A percentile compares a stretch with the other conserved stretches of the same genome.
These are phyloP conservation scores for Battus philenor DNA, from an alignment of 1,140 invertebrate genomes.

Conservation along the genomic window DNA sequence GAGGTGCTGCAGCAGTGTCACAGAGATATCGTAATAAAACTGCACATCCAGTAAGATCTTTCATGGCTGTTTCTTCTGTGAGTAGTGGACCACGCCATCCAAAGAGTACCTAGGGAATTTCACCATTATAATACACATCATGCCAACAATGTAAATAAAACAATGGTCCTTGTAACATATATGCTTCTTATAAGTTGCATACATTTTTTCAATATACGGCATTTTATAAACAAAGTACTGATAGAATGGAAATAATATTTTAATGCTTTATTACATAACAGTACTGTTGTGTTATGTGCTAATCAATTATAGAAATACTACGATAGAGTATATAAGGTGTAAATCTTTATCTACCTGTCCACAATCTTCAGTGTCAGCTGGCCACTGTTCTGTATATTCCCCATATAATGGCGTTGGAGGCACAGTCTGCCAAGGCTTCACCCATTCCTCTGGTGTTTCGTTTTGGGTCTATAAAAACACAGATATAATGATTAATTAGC, in stretches of 20 bases:
- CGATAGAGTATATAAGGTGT: no score
- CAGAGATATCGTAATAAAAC: conserved; percentile 91
- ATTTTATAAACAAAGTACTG: no score
- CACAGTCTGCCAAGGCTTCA: conserved; percentile 86
- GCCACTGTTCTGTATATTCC: conserved; percentile 80
- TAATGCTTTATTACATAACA: no score
- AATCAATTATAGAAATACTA: no score
- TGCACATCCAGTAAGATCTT: conserved; percentile 79
- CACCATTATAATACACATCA: no score
- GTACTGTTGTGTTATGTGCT: no score
- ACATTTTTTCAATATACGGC: no score
- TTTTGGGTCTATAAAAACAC: conserved; percentile 29
- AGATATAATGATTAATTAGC: not conserved
- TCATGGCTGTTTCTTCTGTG: conserved; percentile 61
- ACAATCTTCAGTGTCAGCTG: conserved; percentile 90
- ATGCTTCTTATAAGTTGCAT: no score
- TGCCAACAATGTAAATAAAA: no score
- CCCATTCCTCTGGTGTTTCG: conserved; percentile 76
- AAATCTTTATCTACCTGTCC: conserved; percentile 84
- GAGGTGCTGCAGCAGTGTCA: conserved; percentile 88
- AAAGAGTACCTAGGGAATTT: conserved; percentile 74
- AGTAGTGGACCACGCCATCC: conserved; percentile 90
- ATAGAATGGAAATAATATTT: no score
- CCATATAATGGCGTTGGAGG: conserved; percentile 77
- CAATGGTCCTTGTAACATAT: no score